phyloP scores from a whole-genome alignment of 2,113 vertebrate genomes.

The Cyprinodon variegatus region DNA sequence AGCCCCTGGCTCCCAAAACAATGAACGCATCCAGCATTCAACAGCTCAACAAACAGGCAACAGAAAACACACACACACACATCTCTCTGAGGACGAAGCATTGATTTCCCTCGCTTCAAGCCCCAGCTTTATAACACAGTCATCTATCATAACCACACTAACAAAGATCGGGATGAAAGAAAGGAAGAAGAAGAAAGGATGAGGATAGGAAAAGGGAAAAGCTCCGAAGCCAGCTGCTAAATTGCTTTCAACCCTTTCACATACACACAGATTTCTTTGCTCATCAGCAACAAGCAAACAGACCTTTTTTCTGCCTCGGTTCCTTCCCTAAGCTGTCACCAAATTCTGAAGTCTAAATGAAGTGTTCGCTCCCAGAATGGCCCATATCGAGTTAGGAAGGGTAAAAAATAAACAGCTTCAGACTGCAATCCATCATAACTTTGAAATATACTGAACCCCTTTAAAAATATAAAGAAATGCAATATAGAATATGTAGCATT shows the following conservation, averaged over 20 bases:
- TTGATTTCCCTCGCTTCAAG: constrained; percentile 70
- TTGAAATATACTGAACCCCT: background rate
- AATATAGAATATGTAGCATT: background rate
- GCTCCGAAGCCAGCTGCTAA: constrained; percentile 55
- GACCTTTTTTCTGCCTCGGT: constrained; percentile 52
- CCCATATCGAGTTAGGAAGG: background rate
- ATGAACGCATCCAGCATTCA: constrained; percentile 62
- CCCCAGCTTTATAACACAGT: constrained; percentile 57
- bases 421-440: background rate
- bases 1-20: constrained; percentile 66
- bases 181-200: constrained; percentile 12
- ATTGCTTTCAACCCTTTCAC: constrained; percentile 44
- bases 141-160: constrained; percentile 64
- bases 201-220: constrained; percentile 10
- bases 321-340: background rate
- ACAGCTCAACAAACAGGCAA: constrained; percentile 62
- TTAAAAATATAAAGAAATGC: constrained; percentile 6
- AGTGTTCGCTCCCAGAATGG: constrained; percentile 17
- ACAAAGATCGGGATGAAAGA: constrained; percentile 44
- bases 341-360: constrained; percentile 36
- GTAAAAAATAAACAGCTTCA: background rate
- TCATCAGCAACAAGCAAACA: constrained; percentile 49
- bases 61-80: constrained; percentile 41
- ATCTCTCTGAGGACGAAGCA: constrained; percentile 58
- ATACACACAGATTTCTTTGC: constrained; percentile 45